Evolutionary conservation across 2,113 vertebrate genomes (phyloP).

Genomic region (Chloropsis cyanopogon): DNA sequence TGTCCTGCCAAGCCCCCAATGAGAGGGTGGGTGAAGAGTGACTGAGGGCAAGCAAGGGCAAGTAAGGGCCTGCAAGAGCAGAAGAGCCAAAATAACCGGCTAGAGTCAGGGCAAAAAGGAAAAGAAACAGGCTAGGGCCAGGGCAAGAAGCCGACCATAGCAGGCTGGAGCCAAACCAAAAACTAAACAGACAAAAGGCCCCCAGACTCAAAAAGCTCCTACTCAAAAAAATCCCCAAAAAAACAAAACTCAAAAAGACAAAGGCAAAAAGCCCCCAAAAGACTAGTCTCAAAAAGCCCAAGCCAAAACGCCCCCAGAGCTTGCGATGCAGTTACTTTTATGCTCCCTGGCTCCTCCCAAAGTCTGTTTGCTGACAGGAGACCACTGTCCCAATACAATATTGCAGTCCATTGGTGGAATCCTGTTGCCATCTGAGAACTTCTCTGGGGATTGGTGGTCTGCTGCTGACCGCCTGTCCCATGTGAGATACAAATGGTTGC

Average conservation of each 20-base stretch:
- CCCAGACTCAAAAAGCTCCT: background rate
- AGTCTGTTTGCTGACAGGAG: background rate
- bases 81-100: background rate
- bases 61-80: background rate
- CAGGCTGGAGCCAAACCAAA: background rate
- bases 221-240: background rate
- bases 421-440: background rate
- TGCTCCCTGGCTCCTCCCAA: background rate
- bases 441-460: background rate
- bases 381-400: background rate
- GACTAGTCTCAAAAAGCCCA: background rate
- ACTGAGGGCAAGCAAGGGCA: too few species aligned
- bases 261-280: background rate
- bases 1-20: background rate
- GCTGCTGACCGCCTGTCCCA: background rate
- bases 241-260: background rate
- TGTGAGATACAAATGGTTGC: background rate
- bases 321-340: too few species aligned
- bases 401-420: background rate
- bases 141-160: background rate
- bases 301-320: fast-evolving
- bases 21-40: background rate
- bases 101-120: background rate
- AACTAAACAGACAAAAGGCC: background rate
- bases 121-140: background rate